These are phyloP conservation scores for Entomyzon cyanotis DNA, from an alignment of 2,113 vertebrate genomes.

Conservation along the genomic window DNA sequence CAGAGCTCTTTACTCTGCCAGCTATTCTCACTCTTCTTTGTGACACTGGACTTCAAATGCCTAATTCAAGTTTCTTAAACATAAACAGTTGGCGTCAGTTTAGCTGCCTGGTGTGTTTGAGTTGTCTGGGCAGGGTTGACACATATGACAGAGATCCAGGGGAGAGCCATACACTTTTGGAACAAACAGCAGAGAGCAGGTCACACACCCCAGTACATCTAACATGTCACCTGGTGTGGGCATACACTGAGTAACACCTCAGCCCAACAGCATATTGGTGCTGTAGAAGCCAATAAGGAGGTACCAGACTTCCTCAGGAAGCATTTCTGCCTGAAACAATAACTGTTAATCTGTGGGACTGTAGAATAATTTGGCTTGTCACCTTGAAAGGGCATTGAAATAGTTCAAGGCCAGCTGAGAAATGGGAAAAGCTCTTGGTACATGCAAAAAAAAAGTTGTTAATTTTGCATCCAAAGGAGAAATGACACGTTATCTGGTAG, in stretches of 20 bases:
- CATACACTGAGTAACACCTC: rapidly evolving
- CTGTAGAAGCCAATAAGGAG: neutral
- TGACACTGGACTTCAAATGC: neutral
- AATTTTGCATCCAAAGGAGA: neutral
- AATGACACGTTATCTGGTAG: neutral
- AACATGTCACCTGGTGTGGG: neutral
- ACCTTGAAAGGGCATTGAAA: neutral
- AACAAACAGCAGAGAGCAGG: neutral
- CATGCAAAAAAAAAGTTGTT: neutral
- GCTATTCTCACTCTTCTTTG: neutral
- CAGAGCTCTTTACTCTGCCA: neutral
- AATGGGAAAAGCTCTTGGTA: neutral
- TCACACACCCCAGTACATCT: neutral
- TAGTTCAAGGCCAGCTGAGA: neutral
- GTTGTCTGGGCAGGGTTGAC: neutral
- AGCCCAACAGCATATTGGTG: neutral
- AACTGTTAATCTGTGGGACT: neutral
- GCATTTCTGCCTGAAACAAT: neutral
- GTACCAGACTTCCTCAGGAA: neutral
- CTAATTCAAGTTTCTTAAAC: neutral
- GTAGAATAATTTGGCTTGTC: neutral
- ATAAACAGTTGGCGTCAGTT: neutral
- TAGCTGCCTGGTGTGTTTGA: neutral
- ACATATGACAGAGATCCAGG: neutral
- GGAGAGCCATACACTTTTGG: neutral